phyloP scores from a whole-genome alignment of 2,113 vertebrate species.

The Bubo blakistoni region DNA sequence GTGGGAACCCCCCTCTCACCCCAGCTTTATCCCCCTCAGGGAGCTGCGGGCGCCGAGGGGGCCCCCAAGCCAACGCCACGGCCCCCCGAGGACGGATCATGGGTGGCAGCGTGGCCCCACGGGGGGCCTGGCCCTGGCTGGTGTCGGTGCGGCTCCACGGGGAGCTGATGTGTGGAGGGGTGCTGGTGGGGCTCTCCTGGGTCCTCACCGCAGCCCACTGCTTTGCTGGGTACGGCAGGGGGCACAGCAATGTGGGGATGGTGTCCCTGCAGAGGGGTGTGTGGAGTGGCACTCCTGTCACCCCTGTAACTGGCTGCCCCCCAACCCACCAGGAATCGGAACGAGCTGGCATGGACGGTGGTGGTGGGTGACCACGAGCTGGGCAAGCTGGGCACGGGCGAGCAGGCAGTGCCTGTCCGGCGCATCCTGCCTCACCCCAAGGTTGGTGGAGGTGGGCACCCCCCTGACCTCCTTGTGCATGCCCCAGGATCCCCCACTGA shows the following conservation, averaged over 20 bases:
- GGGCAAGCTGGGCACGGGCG: slow-evolving; percentile 75
- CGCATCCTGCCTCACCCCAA: slow-evolving; percentile 91
- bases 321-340: slow-evolving; percentile 70
- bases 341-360: slow-evolving; percentile 89
- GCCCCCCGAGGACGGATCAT: slow-evolving; percentile 61
- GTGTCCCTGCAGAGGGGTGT: not conserved
- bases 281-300: not conserved
- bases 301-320: not conserved
- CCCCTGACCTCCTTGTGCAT: rapidly evolving
- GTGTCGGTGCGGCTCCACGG: slow-evolving; percentile 88
- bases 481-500: too few species aligned
- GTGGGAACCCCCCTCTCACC: not conserved
- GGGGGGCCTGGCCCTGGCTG: slow-evolving; percentile 92
- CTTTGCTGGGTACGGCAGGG: slow-evolving; percentile 82
- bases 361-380: slow-evolving; percentile 84
- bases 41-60: not conserved
- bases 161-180: slow-evolving; percentile 90
- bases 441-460: slow-evolving; percentile 63
- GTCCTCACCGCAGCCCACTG: slow-evolving; percentile 93
- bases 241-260: rapidly evolving
- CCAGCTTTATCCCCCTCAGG: not conserved
- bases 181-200: slow-evolving; percentile 88
- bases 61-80: not conserved
- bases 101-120: slow-evolving; percentile 81
- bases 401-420: slow-evolving; percentile 81